phyloP scores from a whole-genome alignment of 2,888 invertebrate genomes.

The Conistra vaccinii region DNA sequence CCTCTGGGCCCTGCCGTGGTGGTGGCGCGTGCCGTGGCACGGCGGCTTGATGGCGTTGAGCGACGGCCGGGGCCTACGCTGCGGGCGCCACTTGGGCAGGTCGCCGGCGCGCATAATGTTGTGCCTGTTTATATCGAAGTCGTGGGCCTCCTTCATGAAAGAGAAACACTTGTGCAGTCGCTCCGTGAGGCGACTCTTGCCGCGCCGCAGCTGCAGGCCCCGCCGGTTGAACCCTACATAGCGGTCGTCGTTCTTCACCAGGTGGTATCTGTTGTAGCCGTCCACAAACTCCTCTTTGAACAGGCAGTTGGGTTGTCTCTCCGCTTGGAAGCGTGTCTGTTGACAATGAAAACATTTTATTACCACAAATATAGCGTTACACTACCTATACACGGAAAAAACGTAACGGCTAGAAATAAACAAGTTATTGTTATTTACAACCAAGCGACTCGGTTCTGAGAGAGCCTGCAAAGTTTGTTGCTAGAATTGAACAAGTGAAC shows the following conservation, averaged over 20 bases:
- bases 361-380: background rate
- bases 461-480: too few relatives aligned
- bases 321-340: constrained; percentile 90
- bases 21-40: constrained; percentile 86
- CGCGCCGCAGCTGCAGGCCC: constrained; percentile 90
- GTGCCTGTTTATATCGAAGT: constrained; percentile 92
- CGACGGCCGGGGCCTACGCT: constrained; percentile 84
- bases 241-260: constrained; percentile 91
- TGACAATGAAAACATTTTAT: constrained; percentile 65
- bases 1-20: constrained; percentile 86
- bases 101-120: constrained; percentile 90
- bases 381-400: too few relatives aligned
- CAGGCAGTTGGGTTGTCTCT: constrained; percentile 91
- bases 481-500: too few relatives aligned
- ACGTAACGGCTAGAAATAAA: too few relatives aligned
- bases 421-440: too few relatives aligned
- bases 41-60: constrained; percentile 84
- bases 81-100: constrained; percentile 84
- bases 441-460: too few relatives aligned
- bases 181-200: constrained; percentile 82
- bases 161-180: constrained; percentile 91
- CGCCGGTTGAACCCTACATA: constrained; percentile 92
- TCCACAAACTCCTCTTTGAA: constrained; percentile 92
- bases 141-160: constrained; percentile 92
- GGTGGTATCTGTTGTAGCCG: constrained; percentile 92